Conservation (phyloP, 2,888 invertebrate genomes). For the Dendrolimus houi region DNA sequence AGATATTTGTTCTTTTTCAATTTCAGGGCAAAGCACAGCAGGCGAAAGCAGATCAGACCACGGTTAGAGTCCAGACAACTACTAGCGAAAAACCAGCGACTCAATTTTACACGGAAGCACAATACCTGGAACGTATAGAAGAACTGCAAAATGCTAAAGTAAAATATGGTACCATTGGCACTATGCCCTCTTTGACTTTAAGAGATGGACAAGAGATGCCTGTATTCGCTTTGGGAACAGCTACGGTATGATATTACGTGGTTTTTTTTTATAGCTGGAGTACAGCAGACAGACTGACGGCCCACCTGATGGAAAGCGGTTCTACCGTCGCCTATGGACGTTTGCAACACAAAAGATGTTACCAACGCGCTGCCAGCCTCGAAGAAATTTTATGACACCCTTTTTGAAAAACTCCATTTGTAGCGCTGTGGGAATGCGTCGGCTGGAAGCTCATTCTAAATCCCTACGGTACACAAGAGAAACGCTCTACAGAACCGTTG, state of each 20-base stretch:
- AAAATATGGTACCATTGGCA: constrained; percentile 23
- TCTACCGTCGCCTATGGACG: no score
- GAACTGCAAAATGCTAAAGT: constrained; percentile 30
- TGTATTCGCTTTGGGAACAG: constrained; percentile 45
- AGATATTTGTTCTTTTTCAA: neutral
- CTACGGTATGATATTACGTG: constrained; percentile 34
- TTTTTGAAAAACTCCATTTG: no score
- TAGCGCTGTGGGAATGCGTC: no score
- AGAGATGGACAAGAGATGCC: constrained; percentile 41
- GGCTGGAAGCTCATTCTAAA: no score
- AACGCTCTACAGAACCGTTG: no score
- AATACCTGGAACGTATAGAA: constrained; percentile 22
- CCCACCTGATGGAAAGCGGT: no score
- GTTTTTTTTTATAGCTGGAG: no score
- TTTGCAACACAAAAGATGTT: no score
- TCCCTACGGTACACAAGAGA: no score
- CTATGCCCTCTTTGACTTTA: constrained; percentile 29
- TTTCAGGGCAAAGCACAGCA: constrained; percentile 31
- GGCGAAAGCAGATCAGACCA: constrained; percentile 8
- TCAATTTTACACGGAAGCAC: constrained; percentile 17
- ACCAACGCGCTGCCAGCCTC: no score
- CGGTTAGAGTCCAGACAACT: neutral
- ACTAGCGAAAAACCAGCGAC: constrained; percentile 1
- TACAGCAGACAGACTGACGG: no score
- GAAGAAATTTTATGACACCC: no score